Base-by-base conservation (phyloP, 1,140 invertebrate species). In the Drosophila insularis region DNA sequence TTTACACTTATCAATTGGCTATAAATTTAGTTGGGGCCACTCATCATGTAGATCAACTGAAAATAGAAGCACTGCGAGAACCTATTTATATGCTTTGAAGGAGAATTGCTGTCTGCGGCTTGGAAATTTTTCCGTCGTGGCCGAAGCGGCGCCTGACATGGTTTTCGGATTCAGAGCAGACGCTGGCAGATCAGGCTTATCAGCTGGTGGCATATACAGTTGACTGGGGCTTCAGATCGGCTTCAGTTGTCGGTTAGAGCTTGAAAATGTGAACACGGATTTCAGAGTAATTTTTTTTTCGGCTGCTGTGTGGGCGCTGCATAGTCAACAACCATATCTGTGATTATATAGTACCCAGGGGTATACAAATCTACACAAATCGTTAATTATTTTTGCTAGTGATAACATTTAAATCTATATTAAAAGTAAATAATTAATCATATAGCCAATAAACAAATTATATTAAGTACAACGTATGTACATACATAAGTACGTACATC, bases 261-360 rank as follows among this genome's bases (percentile, higher is more conserved):
- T 89, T 75, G 80, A 89, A 84, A 89, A 89, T 89, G 84, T 89
- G 74, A 89, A 82, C 72, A 63, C 82, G 65, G 63, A 50, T 21
- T 50, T 46, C 2, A 46, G 17, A 14, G 14, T 27, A 46, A 17
- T 46, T 46, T 46, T 46, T 43, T 50, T 50, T 50, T 21, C 17
- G 43, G 63, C 66, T 64, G 43, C 40, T 39, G 40, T 60, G 58
- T 74, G 76, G 53, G 59, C 35, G 53, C 31, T 62, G 40, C 23
- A 69, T 64, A 80, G 73, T 50, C 53, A 59, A 17, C 61, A 69
- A 78, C 56, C 66, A 43, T 70, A 80, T 77, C 81, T 86, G 81
- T 86, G 81, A 85, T 84, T 70, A 54, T 68, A 85, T 68, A 72
- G 67, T 68, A 70, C 11, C 55, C 35, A 60, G 27, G 27, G 27